These are phyloP conservation scores for Scotopteryx bipunctaria DNA, from an alignment of 2,888 invertebrate genomes.

Conservation along the genomic window DNA sequence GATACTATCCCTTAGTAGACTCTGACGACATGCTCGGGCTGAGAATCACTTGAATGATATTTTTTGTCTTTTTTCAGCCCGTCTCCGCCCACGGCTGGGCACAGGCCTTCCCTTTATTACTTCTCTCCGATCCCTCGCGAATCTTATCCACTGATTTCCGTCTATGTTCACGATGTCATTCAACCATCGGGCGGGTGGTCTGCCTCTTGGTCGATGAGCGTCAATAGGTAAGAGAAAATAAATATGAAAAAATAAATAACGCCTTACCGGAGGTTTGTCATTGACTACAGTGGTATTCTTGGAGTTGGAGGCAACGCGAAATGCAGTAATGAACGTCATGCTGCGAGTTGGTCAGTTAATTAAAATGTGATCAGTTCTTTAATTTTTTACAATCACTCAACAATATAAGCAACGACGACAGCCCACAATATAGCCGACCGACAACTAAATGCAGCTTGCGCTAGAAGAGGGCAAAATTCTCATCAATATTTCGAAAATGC, in stretches of 20 bases:
- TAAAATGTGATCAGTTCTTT: not conserved
- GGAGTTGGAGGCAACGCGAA: conserved; percentile 8
- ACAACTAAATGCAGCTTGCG: not conserved
- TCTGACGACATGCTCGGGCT: too few relatives aligned
- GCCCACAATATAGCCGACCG: conserved; percentile 31
- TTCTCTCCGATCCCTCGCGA: too few relatives aligned
- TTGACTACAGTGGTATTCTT: conserved; percentile 8
- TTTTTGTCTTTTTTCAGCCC: too few relatives aligned
- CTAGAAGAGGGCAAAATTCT: too few relatives aligned
- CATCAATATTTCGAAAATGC: not conserved
- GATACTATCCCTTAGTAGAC: too few relatives aligned
- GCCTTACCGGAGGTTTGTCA: conserved; percentile 14
- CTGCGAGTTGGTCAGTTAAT: not conserved
- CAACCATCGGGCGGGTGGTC: too few relatives aligned
- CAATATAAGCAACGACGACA: not conserved
- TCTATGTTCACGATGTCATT: too few relatives aligned
- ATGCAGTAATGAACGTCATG: conserved; percentile 20
- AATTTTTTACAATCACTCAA: not conserved
- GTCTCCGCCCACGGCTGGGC: too few relatives aligned
- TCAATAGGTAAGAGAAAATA: not conserved
- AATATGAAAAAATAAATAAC: not conserved
- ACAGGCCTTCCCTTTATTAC: too few relatives aligned
- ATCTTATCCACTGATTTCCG: too few relatives aligned
- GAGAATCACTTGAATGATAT: too few relatives aligned
- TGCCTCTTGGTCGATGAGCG: too few relatives aligned